Evolutionary conservation across 2,888 invertebrate genomes (phyloP).

Genomic region (Diplazon laetatorius): DNA sequence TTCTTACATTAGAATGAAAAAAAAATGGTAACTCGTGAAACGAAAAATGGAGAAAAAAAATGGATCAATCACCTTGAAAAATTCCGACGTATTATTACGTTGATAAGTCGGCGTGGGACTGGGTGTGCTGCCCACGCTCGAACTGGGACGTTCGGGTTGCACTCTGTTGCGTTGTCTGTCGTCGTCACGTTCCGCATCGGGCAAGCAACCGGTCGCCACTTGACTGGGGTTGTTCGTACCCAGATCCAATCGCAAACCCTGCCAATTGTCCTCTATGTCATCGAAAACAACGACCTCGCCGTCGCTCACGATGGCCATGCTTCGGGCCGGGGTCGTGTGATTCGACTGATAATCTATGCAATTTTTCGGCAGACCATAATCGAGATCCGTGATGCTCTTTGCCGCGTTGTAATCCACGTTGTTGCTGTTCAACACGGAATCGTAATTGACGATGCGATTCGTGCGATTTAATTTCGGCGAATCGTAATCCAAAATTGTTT

Average conservation of each 20-base stretch:
- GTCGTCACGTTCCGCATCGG: constrained; percentile 70
- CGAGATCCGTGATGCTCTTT: constrained; percentile 80
- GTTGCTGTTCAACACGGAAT: constrained; percentile 81
- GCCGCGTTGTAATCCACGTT: constrained; percentile 80
- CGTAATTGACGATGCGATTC: constrained; percentile 79
- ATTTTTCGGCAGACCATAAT: constrained; percentile 80
- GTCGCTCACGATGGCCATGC: constrained; percentile 85
- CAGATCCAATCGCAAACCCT: constrained; percentile 83
- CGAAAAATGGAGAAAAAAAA: too few relatives aligned
- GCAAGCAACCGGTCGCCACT: constrained; percentile 66
- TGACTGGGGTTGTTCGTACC: constrained; percentile 73
- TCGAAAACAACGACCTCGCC: constrained; percentile 94
- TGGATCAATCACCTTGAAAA: constrained; percentile 82
- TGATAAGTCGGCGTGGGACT: constrained; percentile 80
- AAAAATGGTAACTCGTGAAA: too few relatives aligned
- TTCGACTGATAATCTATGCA: constrained; percentile 81
- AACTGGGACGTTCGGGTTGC: constrained; percentile 79
- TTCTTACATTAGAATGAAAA: too few relatives aligned
- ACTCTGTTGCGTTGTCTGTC: constrained; percentile 69
- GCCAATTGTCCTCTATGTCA: constrained; percentile 93
- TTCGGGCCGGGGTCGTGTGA: constrained; percentile 80
- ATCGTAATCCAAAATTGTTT: constrained; percentile 80
- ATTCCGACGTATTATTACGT: constrained; percentile 82
- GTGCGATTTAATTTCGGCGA: constrained; percentile 76
- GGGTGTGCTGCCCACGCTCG: constrained; percentile 80